Evolutionary conservation across 2,797 vertebrate species (phyloP).

Genomic region (Rhabdomys pumilio): DNA sequence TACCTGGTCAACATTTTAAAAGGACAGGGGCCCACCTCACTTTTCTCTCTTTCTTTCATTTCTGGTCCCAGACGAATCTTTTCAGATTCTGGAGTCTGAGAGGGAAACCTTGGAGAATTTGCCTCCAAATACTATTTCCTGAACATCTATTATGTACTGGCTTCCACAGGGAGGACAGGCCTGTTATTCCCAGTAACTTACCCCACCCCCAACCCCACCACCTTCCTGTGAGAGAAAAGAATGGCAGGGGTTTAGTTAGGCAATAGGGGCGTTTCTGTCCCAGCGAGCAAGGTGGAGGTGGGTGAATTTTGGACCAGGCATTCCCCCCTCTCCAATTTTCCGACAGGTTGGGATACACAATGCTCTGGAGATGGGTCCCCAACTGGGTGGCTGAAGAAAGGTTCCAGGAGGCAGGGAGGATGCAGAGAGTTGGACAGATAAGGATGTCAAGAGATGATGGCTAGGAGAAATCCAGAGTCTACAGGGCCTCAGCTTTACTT

Average conservation of each 20-base stretch:
- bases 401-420: constrained; percentile 17
- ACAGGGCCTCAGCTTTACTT: not conserved
- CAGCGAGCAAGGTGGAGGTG: not conserved
- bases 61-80: constrained; percentile 36
- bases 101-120: not conserved
- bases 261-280: not conserved
- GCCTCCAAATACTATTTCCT: not conserved
- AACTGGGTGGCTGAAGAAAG: not conserved
- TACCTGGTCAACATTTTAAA: constrained; percentile 31
- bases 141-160: not conserved
- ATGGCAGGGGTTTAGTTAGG: not conserved
- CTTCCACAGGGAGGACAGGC: not conserved
- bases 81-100: not conserved
- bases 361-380: constrained; percentile 14
- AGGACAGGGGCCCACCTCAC: not conserved
- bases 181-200: constrained; percentile 1
- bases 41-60: constrained; percentile 9
- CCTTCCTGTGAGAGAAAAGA: not conserved
- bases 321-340: not conserved
- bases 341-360: not conserved
- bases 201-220: not conserved
- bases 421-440: not conserved
- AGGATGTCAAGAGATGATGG: not conserved
- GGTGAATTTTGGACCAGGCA: not conserved
- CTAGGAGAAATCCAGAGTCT: not conserved